Evolutionary conservation across 2,113 vertebrate genomes (phyloP).

Genomic region (Tetrao urogallus): DNA sequence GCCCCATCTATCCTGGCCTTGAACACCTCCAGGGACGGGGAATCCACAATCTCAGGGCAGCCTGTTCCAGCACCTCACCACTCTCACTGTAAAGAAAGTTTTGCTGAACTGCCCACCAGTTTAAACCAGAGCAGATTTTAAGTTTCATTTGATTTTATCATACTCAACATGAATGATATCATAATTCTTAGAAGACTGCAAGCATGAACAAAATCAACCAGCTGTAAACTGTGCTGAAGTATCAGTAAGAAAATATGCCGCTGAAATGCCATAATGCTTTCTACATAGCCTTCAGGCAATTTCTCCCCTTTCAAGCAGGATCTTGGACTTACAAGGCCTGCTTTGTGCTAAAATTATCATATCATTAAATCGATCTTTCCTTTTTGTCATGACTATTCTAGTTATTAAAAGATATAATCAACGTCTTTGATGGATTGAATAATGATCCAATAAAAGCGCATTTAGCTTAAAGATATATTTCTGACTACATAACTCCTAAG

Average conservation of each 20-base stretch:
- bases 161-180: not conserved
- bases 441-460: slow-evolving; percentile 25
- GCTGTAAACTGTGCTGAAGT: not conserved
- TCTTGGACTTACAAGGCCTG: slow-evolving; percentile 45
- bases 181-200: not conserved
- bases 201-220: slow-evolving; percentile 25
- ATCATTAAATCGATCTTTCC: slow-evolving; percentile 21
- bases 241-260: slow-evolving; percentile 13
- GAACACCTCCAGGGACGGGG: no score
- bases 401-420: slow-evolving; percentile 63
- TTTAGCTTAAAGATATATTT: not conserved
- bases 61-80: no score
- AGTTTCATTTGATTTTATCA: not conserved
- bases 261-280: not conserved
- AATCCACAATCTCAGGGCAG: no score
- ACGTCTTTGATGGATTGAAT: slow-evolving; percentile 29
- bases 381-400: not conserved
- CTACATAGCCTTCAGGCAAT: not conserved
- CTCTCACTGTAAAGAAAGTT: no score
- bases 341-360: slow-evolving; percentile 15
- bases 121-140: not conserved
- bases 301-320: slow-evolving; percentile 20
- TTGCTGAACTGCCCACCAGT: no score
- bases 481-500: not conserved
- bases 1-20: no score